Evolutionary conservation across 2,797 vertebrate species (phyloP), one percentile per base, ranked within the genome.

Genomic region (Aeoliscus strigatus): DNA sequence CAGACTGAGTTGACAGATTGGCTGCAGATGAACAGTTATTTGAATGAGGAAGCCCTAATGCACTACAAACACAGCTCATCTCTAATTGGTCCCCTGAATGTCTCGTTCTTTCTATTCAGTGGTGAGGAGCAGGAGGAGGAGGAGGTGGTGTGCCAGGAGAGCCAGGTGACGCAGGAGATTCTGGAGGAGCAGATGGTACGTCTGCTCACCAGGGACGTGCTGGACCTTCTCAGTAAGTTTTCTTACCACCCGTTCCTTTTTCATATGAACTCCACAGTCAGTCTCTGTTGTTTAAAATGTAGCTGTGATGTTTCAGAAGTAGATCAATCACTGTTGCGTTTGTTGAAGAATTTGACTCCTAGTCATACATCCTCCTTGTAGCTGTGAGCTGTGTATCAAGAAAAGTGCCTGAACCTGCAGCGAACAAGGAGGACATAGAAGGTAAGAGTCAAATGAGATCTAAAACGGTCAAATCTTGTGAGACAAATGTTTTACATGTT

Each of bases 101-200:
- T 48, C 42, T 27, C 2, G 17, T 34, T 27, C 5, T 40, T 26
- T 4, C 7, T 39, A 25, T 27, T 26, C 29, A 88, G 85, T 52
- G 90, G 81, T 1, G 66, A 81, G 35, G 92, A n/a, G n/a, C n/a
- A 93, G 0, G 67, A 84, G 26, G 93, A 93, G 59, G 72, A 80
- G 33, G 91, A 90, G 36, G 90, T 90, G 24, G 63, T 86, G 35
- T 83, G 80, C 51, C 91, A 94, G 46, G 91, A 95, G 52, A 94
- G 88, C 63, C 90, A 91, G 0, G 94, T 97, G 67, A 94, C 94
- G 24, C 90, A 94, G 80, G 96, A 99, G 74, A 92, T 99, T 88
- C 68, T 99, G 72, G 95, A 99, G 62, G 94, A 98, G 57, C 92
- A 96, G 60, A 76, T 99, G 57, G 84, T 94, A 28, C 90, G 95